Base-by-base conservation (phyloP, 2,888 invertebrate genomes). In the Pollenia angustigena region DNA sequence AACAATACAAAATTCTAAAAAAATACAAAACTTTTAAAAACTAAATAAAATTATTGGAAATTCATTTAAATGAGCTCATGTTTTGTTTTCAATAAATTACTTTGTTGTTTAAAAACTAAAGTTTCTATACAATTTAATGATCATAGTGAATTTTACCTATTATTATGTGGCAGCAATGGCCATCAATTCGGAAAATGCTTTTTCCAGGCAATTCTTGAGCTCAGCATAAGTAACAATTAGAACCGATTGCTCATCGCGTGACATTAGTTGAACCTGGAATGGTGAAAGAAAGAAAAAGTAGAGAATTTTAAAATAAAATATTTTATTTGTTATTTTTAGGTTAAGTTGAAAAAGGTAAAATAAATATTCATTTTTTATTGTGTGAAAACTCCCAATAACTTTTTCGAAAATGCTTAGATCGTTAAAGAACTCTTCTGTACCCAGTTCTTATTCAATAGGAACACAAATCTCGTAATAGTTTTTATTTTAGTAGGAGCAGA, bases 211-310 rank as follows among this genome's bases (percentile, higher is more conserved):
- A 92, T 97, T 97, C 94, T 99, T 98, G 91, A 99, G 95, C 93
- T 99, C 99, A 32, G 97, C 96, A 93, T 98, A 99, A 87, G 98
- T 97, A 87, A 99, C 99, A 88, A 99, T 97, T 90, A 99, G 94
- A 87, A 99, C 96, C 93, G 98, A 99, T 93, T 98, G 98, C 93
- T 98, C 99, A 93, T 99, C 99, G 87, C 99, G 95, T 2, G 99
- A 99, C 96, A 98, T 97, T 90, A 99, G 94, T 94, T 98, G 97
- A 90, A 99, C 97, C 97, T 97, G 44, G 58, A 76, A 50, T 54
- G 32, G 9, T 48, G 7, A 56, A 66, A 48, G 3, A 6, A 58
- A 3, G 60, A 58, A 7, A 14, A 44, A 46, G n/a, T 58, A 32
- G 11, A 12, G 7, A 58, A 12, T 60, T 56, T 42, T 56, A 64